phyloP scores from a whole-genome alignment of 2,888 invertebrate species.

The Pachymerium ferrugineum region DNA sequence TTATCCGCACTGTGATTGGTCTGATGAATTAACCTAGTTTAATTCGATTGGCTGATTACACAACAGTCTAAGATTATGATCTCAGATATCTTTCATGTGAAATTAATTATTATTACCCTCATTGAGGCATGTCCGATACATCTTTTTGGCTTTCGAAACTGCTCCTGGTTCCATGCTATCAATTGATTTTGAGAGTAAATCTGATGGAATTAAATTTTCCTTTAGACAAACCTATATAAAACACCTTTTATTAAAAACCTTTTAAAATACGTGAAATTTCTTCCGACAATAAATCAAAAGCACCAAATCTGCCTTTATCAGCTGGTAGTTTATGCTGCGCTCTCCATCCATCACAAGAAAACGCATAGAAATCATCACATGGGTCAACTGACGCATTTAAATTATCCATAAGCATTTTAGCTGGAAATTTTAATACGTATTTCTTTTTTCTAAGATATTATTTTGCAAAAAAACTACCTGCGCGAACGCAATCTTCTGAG shows the following conservation, averaged over 20 bases:
- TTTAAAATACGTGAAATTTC: not conserved
- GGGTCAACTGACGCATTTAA: not conserved
- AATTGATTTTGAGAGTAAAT: not conserved
- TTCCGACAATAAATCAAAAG: slow-evolving; percentile 8
- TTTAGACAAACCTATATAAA: not conserved
- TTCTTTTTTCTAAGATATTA: too few species aligned
- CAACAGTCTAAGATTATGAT: too few species aligned
- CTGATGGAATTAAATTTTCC: not conserved
- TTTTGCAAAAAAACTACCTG: not conserved
- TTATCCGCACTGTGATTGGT: too few species aligned
- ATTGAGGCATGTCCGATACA: not conserved
- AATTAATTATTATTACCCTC: not conserved
- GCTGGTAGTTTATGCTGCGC: not conserved
- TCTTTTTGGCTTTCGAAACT: not conserved
- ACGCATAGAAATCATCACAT: slow-evolving; percentile 13
- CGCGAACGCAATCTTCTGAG: not conserved
- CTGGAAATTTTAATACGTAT: too few species aligned
- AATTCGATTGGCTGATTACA: too few species aligned
- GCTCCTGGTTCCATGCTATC: not conserved
- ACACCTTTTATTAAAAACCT: not conserved
- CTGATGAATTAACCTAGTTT: too few species aligned
- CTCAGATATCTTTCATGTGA: too few species aligned
- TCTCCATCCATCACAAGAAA: not conserved
- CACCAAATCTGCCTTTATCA: slow-evolving; percentile 12
- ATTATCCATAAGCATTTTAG: not conserved